These are phyloP conservation scores for Pavo muticus DNA, from an alignment of 2,113 vertebrate genomes.

Conservation along the genomic window DNA sequence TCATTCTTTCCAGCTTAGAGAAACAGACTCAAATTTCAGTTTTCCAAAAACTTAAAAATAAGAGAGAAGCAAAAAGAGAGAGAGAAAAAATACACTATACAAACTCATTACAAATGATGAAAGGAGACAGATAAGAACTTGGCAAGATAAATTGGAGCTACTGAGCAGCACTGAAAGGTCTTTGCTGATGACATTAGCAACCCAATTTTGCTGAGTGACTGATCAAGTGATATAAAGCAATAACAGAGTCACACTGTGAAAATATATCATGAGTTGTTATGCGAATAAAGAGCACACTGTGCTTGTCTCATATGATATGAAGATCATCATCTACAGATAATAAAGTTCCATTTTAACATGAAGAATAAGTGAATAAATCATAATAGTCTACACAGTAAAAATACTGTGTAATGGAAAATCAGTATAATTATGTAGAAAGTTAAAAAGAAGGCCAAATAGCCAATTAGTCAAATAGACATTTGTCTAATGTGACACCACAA, in stretches of 20 bases:
- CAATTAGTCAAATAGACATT: too few relatives aligned
- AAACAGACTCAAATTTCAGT: neutral
- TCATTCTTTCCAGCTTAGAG: neutral
- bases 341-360: neutral
- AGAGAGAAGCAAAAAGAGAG: rapidly evolving
- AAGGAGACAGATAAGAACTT: neutral
- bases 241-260: neutral
- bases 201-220: constrained; percentile 23
- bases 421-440: neutral
- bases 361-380: neutral
- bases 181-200: constrained; percentile 37
- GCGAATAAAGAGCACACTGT: constrained; percentile 62
- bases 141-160: neutral
- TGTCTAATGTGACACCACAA: neutral
- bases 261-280: constrained; percentile 50
- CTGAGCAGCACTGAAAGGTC: neutral
- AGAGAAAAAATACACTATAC: neutral
- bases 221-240: constrained; percentile 58
- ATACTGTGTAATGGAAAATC: neutral
- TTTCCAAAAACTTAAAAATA: neutral
- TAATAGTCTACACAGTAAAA: neutral
- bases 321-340: constrained; percentile 48
- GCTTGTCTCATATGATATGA: constrained; percentile 36
- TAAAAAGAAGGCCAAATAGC: neutral
- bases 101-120: neutral